Conservation (phyloP, 2,888 invertebrate genomes). For the Stenodera caucasica region DNA sequence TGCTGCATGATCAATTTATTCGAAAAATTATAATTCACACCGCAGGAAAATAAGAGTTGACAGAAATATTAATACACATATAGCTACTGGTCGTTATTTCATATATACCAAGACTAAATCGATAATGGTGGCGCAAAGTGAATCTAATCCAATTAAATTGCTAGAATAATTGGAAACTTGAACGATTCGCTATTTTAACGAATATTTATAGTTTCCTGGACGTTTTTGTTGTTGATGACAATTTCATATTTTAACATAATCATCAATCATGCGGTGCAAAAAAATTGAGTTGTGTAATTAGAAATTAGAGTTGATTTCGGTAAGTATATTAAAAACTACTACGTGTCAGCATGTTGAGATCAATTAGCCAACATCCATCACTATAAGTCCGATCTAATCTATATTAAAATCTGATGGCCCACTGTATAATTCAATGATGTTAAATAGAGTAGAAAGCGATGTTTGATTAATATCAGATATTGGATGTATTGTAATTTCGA, state of each 20-base stretch:
- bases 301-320: neutral
- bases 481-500: too few species aligned
- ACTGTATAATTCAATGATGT: neutral
- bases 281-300: neutral
- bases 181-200: slow-evolving; percentile 1
- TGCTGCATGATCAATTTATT: slow-evolving; percentile 35
- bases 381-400: slow-evolving; percentile 40
- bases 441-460: neutral
- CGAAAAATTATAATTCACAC: slow-evolving; percentile 29
- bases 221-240: slow-evolving; percentile 19
- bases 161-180: slow-evolving; percentile 19
- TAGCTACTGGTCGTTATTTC: slow-evolving; percentile 28
- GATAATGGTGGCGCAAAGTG: slow-evolving; percentile 22
- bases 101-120: slow-evolving; percentile 28
- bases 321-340: neutral
- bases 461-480: too few species aligned
- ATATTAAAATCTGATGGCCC: slow-evolving; percentile 41
- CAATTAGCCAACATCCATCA: slow-evolving; percentile 45
- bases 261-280: neutral
- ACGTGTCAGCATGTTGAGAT: slow-evolving; percentile 29
- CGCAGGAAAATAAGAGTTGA: slow-evolving; percentile 32
- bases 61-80: slow-evolving; percentile 31
- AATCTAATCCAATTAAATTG: slow-evolving; percentile 33
- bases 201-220: slow-evolving; percentile 24
- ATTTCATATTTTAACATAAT: neutral